Evolutionary conservation across 2,888 invertebrate species (phyloP), one percentile per base, ranked within the genome.

Genomic region (Chloromyia formosa): DNA sequence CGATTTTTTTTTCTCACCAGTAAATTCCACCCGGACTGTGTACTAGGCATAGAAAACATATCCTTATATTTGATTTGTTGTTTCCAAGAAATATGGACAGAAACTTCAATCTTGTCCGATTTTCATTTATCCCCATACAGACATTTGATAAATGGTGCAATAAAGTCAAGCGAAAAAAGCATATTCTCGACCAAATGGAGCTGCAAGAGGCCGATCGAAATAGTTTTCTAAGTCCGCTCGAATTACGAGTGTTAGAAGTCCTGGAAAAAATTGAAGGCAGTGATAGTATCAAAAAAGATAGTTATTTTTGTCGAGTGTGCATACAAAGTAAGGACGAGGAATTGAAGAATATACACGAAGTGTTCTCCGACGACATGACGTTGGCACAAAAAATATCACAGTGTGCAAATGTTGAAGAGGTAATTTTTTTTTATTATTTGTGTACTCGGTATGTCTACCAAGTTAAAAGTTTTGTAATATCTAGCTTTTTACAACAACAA

Each of bases 111-210:
- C 7, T 35, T 35, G 27, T 2, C 27, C 7, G 7, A 35, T 35
- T 2, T 35, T 20, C 22, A 56, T 20, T n/a, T n/a, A 16, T 61
- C 23, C 14, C 12, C 35, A 23, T 72, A 1, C 18, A 76, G 76
- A 23, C 61, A 9, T 77, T 76, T 54, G 77, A 77, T 20, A 74
- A 56, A 71, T 77, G 77, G 75, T 73, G 73, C 12, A 71, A 40
- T 54, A 68, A 75, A 53, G 76, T 77, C 7, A 76, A 77, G 40
- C 23, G 74, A 58, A 77, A 77, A 76, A 76, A 77, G 58, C 45
- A 69, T 20, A 69, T 76, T 1, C 20, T 76, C 20, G 76, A 77
- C 23, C 53, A 76, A 69, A 53, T 76, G 56, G 60, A 76, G 1
- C 22, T 72, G n/a, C 20, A 54, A 4, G 45, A 62, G n/a, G 40